Evolutionary conservation across 2,888 invertebrate genomes (phyloP).

Genomic region (Calameuta filiformis): DNA sequence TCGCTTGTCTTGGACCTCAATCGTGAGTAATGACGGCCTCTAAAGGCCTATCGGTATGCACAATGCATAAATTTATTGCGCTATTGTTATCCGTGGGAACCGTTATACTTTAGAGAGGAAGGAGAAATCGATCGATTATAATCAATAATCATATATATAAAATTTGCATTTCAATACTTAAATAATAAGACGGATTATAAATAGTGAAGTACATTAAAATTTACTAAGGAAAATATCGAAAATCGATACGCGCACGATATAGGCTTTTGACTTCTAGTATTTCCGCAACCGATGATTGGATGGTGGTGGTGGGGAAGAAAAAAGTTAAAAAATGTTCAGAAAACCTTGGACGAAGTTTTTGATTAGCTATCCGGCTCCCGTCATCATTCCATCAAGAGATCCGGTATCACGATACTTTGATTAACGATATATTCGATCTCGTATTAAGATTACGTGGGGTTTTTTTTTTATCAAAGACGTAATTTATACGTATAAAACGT

Average conservation of each 20-base stretch:
- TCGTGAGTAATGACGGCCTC: slow-evolving; percentile 72
- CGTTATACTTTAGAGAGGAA: not conserved
- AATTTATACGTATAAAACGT: not conserved
- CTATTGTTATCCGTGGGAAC: not conserved
- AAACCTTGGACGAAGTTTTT: not conserved
- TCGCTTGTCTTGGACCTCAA: slow-evolving; percentile 82
- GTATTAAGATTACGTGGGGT: not conserved
- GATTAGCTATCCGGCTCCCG: not conserved
- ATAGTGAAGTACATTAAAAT: not conserved
- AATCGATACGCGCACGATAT: not conserved
- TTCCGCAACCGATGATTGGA: not conserved
- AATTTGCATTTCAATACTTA: not conserved
- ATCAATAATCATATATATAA: not conserved
- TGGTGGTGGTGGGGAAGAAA: not conserved
- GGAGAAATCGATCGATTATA: not conserved
- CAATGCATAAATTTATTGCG: not conserved
- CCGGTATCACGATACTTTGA: not conserved
- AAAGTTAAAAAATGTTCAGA: not conserved
- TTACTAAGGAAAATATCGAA: not conserved
- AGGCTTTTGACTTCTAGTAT: not conserved
- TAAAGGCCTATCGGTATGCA: not conserved
- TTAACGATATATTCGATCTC: not conserved
- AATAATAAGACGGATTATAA: not conserved
- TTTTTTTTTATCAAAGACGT: not conserved
- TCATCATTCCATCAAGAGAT: not conserved